Evolutionary conservation across 2,113 vertebrate species (phyloP).

Genomic region (Clarias magur): DNA sequence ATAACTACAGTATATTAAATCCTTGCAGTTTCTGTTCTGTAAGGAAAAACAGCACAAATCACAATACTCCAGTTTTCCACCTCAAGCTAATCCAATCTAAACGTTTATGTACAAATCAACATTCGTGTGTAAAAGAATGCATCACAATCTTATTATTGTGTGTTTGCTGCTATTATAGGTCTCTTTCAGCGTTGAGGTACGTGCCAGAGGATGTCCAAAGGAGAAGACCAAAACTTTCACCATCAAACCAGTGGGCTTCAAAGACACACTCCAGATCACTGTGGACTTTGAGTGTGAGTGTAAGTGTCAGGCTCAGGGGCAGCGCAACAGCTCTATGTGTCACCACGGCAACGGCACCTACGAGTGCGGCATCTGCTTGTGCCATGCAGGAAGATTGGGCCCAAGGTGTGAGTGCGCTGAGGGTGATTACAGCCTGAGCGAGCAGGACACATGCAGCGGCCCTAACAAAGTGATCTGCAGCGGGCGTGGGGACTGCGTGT

Average conservation of each 20-base stretch:
- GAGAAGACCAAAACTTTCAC: conserved; percentile 85
- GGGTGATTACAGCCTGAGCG: conserved; percentile 81
- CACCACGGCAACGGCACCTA: conserved; percentile 86
- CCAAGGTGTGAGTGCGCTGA: conserved; percentile 91
- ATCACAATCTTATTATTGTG: background rate
- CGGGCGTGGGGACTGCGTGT: conserved; percentile 89
- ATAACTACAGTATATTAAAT: no score
- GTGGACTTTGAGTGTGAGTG: conserved; percentile 88
- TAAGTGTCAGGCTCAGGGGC: conserved; percentile 76
- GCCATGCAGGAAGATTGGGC: conserved; percentile 84
- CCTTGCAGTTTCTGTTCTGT: no score
- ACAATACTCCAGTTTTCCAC: background rate
- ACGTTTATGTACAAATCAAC: background rate
- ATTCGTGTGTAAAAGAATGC: background rate
- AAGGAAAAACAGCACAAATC: background rate
- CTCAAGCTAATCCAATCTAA: background rate
- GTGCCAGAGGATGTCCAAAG: conserved; percentile 85
- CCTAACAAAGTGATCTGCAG: conserved; percentile 77
- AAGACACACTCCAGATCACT: conserved; percentile 83
- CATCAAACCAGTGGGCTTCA: conserved; percentile 95
- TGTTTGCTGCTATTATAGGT: conserved; percentile 72
- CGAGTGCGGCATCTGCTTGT: conserved; percentile 92
- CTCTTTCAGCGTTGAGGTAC: conserved; percentile 90
- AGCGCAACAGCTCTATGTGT: conserved; percentile 76
- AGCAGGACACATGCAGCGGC: conserved; percentile 86